Evolutionary conservation across 2,797 vertebrate genomes (phyloP), one percentile per base, ranked within the genome.

Genomic region (Sebastes hopkinsi): DNA sequence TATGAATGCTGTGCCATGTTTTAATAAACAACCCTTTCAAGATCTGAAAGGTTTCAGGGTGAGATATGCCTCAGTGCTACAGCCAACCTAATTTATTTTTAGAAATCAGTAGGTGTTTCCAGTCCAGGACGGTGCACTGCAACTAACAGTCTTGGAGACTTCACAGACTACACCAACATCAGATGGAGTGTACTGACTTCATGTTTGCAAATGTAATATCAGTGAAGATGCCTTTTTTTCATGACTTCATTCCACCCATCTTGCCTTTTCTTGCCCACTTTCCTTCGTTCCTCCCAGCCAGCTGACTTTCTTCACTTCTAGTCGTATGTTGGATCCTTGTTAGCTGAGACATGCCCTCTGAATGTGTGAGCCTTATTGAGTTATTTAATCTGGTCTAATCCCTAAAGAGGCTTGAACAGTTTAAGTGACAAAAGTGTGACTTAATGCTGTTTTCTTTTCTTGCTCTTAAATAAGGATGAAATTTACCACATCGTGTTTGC

Each of bases 381-480:
- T 89, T 88, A 85, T 88, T 91, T 85, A 87, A 91, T 91, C 80
- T 82, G 1, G 34, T 84, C 76, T 89, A 92, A 93, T 91, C 89
- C 88, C 56, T 61, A 86, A 88, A 90, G 83, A 88, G 62, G 75
- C 86, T 89, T 81, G 68, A 85, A 79, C 58, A 60, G 69, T 89
- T 91, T 84, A 92, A 82, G 56, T 0, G 7, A 84, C 77, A 86
- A 79, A 80, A 87, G 56, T 83, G 46, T 66, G 78, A 87, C 3
- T 85, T 81, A 83, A 84, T 78, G 77, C 61, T 22, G 61, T 87
- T 85, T 86, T 68, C 42, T 38, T 81, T 78, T 72, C 46, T 66
- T 42, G 23, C 60, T 78, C 29, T 84, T 77, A 27, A 88, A 80
- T 84, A 54, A 64, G 67, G 74, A 81, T 81, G 59, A 85, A 81